Evolutionary conservation across 2,797 vertebrate genomes (phyloP).

Genomic region (Enoplosus armatus): DNA sequence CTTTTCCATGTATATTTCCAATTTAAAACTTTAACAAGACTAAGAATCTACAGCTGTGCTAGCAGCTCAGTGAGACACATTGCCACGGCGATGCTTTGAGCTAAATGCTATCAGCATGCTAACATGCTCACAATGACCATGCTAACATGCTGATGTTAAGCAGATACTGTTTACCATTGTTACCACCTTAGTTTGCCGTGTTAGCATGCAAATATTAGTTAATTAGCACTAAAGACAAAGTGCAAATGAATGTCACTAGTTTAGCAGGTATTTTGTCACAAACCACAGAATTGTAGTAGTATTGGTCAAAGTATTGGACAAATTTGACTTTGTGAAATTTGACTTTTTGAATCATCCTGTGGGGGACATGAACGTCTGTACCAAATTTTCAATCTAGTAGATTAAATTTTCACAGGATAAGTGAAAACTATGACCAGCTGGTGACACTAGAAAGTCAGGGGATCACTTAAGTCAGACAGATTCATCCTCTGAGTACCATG

Average conservation of each 20-base stretch:
- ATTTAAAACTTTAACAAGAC: neutral
- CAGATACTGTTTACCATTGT: neutral
- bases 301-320: neutral
- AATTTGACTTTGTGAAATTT: too few species aligned
- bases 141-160: neutral
- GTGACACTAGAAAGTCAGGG: neutral
- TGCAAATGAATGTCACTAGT: neutral
- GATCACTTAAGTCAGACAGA: neutral
- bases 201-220: neutral
- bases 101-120: neutral
- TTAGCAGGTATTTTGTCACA: neutral
- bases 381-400: neutral
- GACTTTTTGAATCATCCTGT: constrained; percentile 3
- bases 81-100: too few species aligned
- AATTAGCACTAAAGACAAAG: neutral
- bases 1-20: neutral
- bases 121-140: neutral
- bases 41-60: neutral
- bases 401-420: neutral
- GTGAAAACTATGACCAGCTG: neutral
- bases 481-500: neutral
- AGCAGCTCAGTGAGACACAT: neutral
- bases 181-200: neutral
- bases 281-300: too few species aligned
- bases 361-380: neutral